Evolutionary conservation across 2,113 vertebrate species (phyloP), one percentile per base, ranked within the genome.

Genomic region (Callaeas wilsoni): DNA sequence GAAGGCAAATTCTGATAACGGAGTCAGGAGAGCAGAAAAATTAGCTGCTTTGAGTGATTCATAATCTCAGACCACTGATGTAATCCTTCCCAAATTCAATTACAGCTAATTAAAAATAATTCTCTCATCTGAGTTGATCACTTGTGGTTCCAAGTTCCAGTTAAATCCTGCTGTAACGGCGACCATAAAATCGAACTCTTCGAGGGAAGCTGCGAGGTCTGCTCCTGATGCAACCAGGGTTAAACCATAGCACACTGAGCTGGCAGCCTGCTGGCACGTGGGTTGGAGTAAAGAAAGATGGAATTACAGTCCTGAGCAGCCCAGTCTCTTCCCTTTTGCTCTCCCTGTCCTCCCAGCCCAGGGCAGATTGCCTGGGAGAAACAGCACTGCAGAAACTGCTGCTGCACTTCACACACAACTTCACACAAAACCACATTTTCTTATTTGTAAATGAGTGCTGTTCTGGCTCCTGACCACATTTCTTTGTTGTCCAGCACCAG

Each of bases 91-190:
- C 53, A 93, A 79, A 89, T 94, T 91, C 80, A 96, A 92, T 92
- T 83, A 94, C 60, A 89, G 33, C 86, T 94, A 87, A 95, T 96
- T 96, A 97, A 90, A 94, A 92, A 63, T 27, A 84, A 76, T 82
- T 73, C 32, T 78, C 47, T 62, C 67, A 3, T 59, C 69, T 87
- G 73, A 84, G 41, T 5, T 64, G 64, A 93, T 79, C 71, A 35
- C 65, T 94, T 52, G 63, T 25, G 80, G 25, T 74, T 85, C 67
- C 78, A 86, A 67, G 35, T 30, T 74, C 37, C 57, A 49, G 65
- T 60, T 52, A 33, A 95, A 83, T 47, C 75, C 79, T 56, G 17
- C 60, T 52, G 26, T 7, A 92, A 44, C 25, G 37, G 55, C 0
- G 4, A 44, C 42, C 52, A 33, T 29, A 46, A 68, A 86, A 86